phyloP scores from a whole-genome alignment of 2,888 invertebrate genomes.

The Trachelus tabidus region DNA sequence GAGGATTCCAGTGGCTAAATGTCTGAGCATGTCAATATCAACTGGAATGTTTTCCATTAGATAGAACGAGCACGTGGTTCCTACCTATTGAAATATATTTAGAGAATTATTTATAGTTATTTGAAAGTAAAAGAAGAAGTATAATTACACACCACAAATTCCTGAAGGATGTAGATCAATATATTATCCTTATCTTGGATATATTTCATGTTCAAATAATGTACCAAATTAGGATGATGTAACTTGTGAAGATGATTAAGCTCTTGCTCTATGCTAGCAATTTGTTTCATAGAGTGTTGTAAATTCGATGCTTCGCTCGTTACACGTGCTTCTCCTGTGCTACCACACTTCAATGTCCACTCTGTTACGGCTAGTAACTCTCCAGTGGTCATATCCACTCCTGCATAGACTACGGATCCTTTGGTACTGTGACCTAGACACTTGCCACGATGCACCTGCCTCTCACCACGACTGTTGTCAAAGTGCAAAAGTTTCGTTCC shows the following conservation, averaged over 20 bases:
- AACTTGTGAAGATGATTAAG: slow-evolving; percentile 77
- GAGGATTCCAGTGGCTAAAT: slow-evolving; percentile 79
- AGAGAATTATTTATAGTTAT: slow-evolving; percentile 11
- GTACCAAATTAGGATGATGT: slow-evolving; percentile 78
- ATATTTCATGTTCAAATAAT: slow-evolving; percentile 80
- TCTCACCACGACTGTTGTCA: slow-evolving; percentile 68
- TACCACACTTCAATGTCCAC: slow-evolving; percentile 73
- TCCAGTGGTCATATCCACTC: slow-evolving; percentile 80
- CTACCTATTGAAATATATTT: slow-evolving; percentile 48
- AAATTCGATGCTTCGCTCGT: slow-evolving; percentile 33
- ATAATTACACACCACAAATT: slow-evolving; percentile 68
- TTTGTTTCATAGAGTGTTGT: slow-evolving; percentile 69
- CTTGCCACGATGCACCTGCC: slow-evolving; percentile 78
- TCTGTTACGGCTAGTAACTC: slow-evolving; percentile 80
- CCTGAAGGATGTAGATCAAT: slow-evolving; percentile 77
- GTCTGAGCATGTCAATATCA: slow-evolving; percentile 71
- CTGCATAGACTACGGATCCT: slow-evolving; percentile 80
- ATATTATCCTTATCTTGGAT: slow-evolving; percentile 73
- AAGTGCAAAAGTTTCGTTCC: slow-evolving; percentile 71
- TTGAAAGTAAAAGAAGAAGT: background rate
- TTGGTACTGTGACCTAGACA: slow-evolving; percentile 82
- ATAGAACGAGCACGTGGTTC: slow-evolving; percentile 66
- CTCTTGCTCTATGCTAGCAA: slow-evolving; percentile 82
- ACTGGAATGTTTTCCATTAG: slow-evolving; percentile 68
- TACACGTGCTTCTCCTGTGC: slow-evolving; percentile 8